Evolutionary conservation across 2,113 vertebrate species (phyloP).

Genomic region (Circaetus cinerascens): DNA sequence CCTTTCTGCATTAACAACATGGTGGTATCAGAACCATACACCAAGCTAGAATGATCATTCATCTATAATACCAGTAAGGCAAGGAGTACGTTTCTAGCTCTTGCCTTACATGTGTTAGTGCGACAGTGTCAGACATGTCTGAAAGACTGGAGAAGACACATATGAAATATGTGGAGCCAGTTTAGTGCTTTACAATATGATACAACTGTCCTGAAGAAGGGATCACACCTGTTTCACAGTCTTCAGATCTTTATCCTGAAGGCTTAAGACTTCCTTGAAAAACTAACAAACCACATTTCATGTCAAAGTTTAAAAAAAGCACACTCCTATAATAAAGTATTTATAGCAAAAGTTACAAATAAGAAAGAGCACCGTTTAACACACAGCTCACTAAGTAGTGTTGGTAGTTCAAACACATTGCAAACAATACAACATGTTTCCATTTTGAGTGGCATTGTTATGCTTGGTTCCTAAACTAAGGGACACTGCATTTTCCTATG

Average conservation of each 20-base stretch:
- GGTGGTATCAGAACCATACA: background rate
- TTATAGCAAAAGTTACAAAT: background rate
- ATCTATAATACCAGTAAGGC: background rate
- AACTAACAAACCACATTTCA: background rate
- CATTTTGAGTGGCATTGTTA: background rate
- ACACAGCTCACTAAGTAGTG: background rate
- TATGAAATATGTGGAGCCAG: background rate
- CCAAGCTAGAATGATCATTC: background rate
- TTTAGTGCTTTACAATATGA: background rate
- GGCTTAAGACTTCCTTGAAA: background rate
- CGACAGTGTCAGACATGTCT: background rate
- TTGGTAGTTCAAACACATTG: background rate
- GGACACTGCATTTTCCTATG: background rate
- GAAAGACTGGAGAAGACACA: background rate
- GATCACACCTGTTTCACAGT: background rate
- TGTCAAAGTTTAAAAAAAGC: background rate
- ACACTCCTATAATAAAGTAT: background rate
- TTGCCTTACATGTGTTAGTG: background rate
- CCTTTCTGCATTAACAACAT: background rate
- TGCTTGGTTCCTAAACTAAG: background rate
- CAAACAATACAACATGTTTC: background rate
- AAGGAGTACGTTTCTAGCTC: background rate
- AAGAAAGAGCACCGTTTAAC: background rate
- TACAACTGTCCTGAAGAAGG: background rate
- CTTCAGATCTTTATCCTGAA: background rate